Evolutionary conservation across 2,888 invertebrate genomes (phyloP), one percentile per base, ranked within the genome.

Genomic region (Branchinecta sandiegonensis): DNA sequence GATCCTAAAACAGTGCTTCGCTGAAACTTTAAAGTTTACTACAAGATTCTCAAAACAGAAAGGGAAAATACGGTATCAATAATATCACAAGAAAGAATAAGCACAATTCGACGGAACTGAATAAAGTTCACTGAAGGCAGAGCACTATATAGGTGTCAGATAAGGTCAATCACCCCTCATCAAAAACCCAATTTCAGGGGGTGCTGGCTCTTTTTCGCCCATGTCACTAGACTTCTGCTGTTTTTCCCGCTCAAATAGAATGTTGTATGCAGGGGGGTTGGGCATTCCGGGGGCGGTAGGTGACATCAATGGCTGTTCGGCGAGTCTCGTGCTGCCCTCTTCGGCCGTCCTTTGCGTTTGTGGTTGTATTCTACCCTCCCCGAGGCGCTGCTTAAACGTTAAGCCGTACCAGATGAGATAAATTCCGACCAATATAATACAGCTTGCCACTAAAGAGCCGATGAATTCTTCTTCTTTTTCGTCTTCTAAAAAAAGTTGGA

Each of bases 391-490:
- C n/a, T 17, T 13, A 56, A 56, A 56, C 5, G 56, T 56, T n/a
- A 56, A 17, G 13, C 56, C 56, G 17, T 56, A 56, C 56, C 56
- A 56, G 6, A 56, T 56, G 56, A 56, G 56, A 8, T 56, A 56
- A 56, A 56, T 17, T 13, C 56, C 56, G 17, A 56, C 56, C 56
- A 56, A 56, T 7, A 56, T 56, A 6, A 56, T 56, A 56, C 56
- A 56, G n/a, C n/a, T n/a, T 56, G 56, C 56, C 13, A 56, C 56
- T n/a, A 56, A 17, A 7, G 56, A 13, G 5, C 56, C 56, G 56
- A 56, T 56, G 17, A 56, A 56, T 56, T 56, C 56, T 56, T 56
- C 56, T 17, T 56, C 56, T n/a, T 56, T 56, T 56, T 56, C 56
- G 17, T 56, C 56, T 56, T 56, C 56, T 56, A 4, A 13, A 56